Percentiles rank a stretch among this genome's conserved stretches.
Conservation (phyloP, 1,140 invertebrate species). For the Drosophila nasuta region DNA sequence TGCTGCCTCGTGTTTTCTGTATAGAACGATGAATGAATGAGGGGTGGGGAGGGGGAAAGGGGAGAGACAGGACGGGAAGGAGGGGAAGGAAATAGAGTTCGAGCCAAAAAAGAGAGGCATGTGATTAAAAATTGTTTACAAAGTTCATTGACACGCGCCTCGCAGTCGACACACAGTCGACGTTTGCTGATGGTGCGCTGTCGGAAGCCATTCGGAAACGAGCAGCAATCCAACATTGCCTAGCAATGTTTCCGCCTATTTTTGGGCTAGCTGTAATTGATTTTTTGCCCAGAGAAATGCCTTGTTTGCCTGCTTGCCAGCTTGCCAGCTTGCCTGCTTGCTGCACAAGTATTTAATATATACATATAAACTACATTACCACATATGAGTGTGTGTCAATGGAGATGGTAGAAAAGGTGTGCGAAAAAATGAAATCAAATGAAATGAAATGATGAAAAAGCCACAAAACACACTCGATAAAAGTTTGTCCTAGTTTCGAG, state of each 20-base stretch:
- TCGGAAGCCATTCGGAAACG: slow-evolving; percentile 46
- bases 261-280: slow-evolving; percentile 45
- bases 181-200: slow-evolving; percentile 7
- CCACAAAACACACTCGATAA: background rate
- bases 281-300: slow-evolving; percentile 24
- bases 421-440: background rate
- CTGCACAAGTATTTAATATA: background rate
- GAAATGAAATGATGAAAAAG: background rate
- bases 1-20: background rate
- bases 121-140: slow-evolving; percentile 82
- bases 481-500: slow-evolving; percentile 8
- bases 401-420: background rate
- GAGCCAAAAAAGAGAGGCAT: slow-evolving; percentile 35
- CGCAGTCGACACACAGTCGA: background rate
- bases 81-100: slow-evolving; percentile 29
- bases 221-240: slow-evolving; percentile 54
- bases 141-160: slow-evolving; percentile 75
- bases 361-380: too few species aligned
- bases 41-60: background rate
- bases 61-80: background rate
- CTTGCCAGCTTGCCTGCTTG: too few species aligned
- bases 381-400: too few species aligned
- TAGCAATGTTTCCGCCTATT: slow-evolving; percentile 60
- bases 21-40: background rate
- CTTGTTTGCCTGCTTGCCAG: background rate